Conservation (phyloP, 2,113 vertebrate genomes). For the Rhegmatorhina hoffmannsi region DNA sequence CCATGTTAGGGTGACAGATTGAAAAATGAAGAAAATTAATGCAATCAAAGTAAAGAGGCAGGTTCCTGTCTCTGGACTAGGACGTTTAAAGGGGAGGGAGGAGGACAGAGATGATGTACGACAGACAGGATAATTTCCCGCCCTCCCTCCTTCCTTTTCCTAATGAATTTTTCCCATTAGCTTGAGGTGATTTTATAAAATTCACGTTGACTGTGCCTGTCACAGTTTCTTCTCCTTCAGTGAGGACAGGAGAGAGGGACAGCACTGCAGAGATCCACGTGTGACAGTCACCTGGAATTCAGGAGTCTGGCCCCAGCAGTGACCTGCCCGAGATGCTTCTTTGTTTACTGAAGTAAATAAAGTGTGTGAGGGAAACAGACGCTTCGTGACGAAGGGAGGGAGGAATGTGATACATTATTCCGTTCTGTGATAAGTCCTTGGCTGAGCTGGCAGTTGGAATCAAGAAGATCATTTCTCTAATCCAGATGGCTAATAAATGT, state of each 20-base stretch:
- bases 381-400: neutral
- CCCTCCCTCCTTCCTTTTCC: neutral
- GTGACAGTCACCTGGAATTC: neutral
- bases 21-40: neutral
- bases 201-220: neutral
- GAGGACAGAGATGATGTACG: neutral
- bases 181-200: neutral
- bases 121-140: neutral
- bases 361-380: neutral
- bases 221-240: neutral
- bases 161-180: neutral
- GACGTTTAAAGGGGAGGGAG: neutral
- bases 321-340: neutral
- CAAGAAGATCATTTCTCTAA: conserved; percentile 34
- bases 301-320: neutral
- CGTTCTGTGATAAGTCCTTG: neutral
- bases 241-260: neutral
- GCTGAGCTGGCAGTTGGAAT: conserved; percentile 13
- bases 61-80: neutral
- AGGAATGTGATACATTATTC: neutral
- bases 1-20: neutral
- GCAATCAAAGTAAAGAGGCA: neutral
- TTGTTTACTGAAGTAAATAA: neutral
- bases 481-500: conserved; percentile 41
- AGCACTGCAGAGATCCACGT: rapidly evolving